Evolutionary conservation across 2,888 invertebrate species (phyloP).

Genomic region (Eristalis pertinax): DNA sequence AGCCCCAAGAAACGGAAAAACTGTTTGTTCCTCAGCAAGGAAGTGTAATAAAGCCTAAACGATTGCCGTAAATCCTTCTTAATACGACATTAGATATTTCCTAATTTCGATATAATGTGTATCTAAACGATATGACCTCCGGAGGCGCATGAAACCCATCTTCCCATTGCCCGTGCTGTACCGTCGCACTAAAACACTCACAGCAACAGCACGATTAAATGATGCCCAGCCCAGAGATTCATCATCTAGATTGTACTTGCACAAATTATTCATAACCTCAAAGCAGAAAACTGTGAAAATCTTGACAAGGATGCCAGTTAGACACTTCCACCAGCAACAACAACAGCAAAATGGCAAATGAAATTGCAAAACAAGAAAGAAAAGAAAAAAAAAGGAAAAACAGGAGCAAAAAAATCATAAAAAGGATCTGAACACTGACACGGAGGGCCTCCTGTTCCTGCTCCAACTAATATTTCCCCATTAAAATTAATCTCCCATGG

Average conservation of each 20-base stretch:
- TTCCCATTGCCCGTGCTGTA: not conserved
- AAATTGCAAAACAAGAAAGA: not conserved
- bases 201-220: not conserved
- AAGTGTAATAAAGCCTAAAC: constrained; percentile 39
- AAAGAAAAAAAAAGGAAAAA: not conserved
- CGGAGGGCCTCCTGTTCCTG: constrained; percentile 12
- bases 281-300: constrained; percentile 49
- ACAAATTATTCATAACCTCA: constrained; percentile 59
- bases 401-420: constrained; percentile 9
- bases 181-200: constrained; percentile 4
- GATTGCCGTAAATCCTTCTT: constrained; percentile 39
- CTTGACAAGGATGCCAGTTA: constrained; percentile 44
- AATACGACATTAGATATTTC: constrained; percentile 38
- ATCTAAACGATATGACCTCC: constrained; percentile 29
- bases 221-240: constrained; percentile 7
- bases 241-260: constrained; percentile 30
- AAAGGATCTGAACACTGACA: constrained; percentile 21
- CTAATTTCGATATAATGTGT: constrained; percentile 35
- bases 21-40: not conserved
- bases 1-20: not conserved
- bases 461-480: constrained; percentile 59
- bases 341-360: not conserved
- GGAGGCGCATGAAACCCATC: not conserved
- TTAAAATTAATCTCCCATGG: constrained; percentile 67
- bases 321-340: constrained; percentile 27